phyloP scores from a whole-genome alignment of 2,888 invertebrate genomes.

The Dolichomitus sp. region DNA sequence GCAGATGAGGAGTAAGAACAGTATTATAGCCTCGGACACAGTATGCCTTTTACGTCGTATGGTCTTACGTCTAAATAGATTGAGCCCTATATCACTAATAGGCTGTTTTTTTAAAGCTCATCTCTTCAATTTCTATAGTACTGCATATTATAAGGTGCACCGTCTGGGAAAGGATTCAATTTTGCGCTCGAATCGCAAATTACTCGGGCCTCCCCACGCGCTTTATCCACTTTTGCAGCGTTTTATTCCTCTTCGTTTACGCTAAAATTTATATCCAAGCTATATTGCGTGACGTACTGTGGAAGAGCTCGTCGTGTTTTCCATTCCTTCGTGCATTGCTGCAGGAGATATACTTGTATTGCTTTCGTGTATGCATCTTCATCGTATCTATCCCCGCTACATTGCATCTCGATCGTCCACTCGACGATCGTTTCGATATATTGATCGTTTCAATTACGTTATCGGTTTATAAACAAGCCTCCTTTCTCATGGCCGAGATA shows the following conservation, averaged over 20 bases:
- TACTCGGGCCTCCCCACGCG: conserved; percentile 65
- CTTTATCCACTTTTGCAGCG: conserved; percentile 52
- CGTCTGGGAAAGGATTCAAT: conserved; percentile 69
- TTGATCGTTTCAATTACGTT: conserved; percentile 68
- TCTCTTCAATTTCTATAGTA: conserved; percentile 7
- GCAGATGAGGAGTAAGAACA: conserved; percentile 17
- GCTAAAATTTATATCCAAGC: conserved; percentile 20
- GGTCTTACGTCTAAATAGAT: conserved; percentile 43
- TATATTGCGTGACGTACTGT: conserved; percentile 39
- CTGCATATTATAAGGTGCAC: conserved; percentile 1
- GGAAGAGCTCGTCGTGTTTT: conserved; percentile 13
- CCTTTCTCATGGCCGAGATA: conserved; percentile 52
- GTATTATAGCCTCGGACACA: conserved; percentile 12
- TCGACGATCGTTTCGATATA: conserved; percentile 57
- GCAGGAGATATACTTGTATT: not conserved
- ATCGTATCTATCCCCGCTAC: conserved; percentile 36
- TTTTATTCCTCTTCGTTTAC: conserved; percentile 13
- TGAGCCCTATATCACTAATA: conserved; percentile 48
- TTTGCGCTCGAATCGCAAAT: conserved; percentile 65
- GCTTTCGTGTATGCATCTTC: conserved; percentile 41
- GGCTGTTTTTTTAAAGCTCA: not conserved
- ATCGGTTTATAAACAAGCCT: conserved; percentile 66
- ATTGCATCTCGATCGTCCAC: conserved; percentile 45
- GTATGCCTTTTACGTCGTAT: conserved; percentile 6
- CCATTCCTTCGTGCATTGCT: not conserved